Percentiles rank a stretch among this genome's conserved stretches.
Conservation (phyloP, 2,113 vertebrate species). For the Oryzias javanicus region DNA sequence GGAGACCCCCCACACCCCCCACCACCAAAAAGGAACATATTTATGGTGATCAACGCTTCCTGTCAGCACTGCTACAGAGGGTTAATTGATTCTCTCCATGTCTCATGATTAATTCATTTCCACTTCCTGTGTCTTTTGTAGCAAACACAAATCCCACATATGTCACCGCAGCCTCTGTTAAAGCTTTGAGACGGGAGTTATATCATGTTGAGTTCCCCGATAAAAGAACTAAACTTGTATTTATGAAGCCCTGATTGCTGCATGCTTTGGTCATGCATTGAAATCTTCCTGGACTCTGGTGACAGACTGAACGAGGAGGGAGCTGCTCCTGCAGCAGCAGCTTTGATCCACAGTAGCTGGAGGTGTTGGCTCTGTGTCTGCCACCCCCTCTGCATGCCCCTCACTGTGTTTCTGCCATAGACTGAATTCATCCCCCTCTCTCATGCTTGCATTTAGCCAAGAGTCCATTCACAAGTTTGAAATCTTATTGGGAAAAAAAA, state of each 20-base stretch:
- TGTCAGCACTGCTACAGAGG: constrained; percentile 49
- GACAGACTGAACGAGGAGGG: constrained; percentile 6
- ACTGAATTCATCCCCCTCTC: background rate
- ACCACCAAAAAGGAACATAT: constrained; percentile 56
- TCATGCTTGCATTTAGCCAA: constrained; percentile 2
- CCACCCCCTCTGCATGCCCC: constrained; percentile 60
- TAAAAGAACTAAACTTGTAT: no score
- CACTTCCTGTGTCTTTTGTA: constrained; percentile 36
- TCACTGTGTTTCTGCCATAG: constrained; percentile 37
- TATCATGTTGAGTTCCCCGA: background rate
- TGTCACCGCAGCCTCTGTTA: constrained; percentile 46
- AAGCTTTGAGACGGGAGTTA: constrained; percentile 24
- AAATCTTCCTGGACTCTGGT: constrained; percentile 2
- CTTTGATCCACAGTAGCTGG: constrained; percentile 68
- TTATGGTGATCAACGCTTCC: constrained; percentile 58
- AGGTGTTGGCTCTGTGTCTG: constrained; percentile 61
- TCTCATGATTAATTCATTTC: constrained; percentile 69
- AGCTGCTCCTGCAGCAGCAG: constrained; percentile 35
- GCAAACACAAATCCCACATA: constrained; percentile 42
- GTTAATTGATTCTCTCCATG: constrained; percentile 49
- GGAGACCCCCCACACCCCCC: constrained; percentile 19
- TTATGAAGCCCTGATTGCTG: background rate
- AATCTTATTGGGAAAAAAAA: constrained; percentile 11
- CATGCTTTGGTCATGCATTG: background rate
- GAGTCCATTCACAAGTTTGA: constrained; percentile 15